Base-by-base conservation (phyloP, 2,113 vertebrate genomes). In the Ciconia stormi region DNA sequence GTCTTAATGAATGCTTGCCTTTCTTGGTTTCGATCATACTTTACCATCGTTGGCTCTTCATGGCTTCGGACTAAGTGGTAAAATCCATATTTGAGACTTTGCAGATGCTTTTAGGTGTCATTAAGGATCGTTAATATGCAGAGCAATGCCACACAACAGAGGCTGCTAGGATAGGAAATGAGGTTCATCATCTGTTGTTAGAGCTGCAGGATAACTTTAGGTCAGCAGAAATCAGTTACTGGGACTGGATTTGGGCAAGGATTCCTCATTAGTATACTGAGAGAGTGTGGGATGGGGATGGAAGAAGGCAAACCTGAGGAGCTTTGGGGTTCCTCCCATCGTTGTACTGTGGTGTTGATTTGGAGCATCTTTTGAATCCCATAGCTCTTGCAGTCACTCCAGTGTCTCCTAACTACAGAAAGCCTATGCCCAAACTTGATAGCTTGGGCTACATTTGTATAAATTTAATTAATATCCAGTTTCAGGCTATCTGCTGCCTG, bases 51-150 rank as follows among this genome's bases (percentile, higher is more conserved):
- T 0, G 4, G 36, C 53, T 95, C 67, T 77, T 92, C 49, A 66
- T 92, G 67, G 82, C 92, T 86, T 81, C 5, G 6, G 66, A 66
- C 58, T 84, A 69, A 95, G 89, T 89, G 87, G 44, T 95, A 58
- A 91, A 93, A 93, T 93, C 67, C 63, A 36, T 95, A 63, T 47
- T 70, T 85, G 70, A 93, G 73, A 46, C 49, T 90, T 67, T 84
- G 83, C 94, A 90, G 89, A 67, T 71, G 95, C 90, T 94, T 96
- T 95, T 95, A 91, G 76, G n/a, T 91, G 61, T 92, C 89, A 70
- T 90, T 87, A 93, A 85, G 66, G 55, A 72, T 81, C 40, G 13
- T 96, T 89, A 94, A 69, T 88, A 84, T 91, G 84, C 91, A 89
- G 71, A 82, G 67, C 81, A 80, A 6, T 25, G 34, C 93, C 46